Conservation (phyloP, 1,140 invertebrate genomes). For the Thaumetopoea pityocampa region DNA sequence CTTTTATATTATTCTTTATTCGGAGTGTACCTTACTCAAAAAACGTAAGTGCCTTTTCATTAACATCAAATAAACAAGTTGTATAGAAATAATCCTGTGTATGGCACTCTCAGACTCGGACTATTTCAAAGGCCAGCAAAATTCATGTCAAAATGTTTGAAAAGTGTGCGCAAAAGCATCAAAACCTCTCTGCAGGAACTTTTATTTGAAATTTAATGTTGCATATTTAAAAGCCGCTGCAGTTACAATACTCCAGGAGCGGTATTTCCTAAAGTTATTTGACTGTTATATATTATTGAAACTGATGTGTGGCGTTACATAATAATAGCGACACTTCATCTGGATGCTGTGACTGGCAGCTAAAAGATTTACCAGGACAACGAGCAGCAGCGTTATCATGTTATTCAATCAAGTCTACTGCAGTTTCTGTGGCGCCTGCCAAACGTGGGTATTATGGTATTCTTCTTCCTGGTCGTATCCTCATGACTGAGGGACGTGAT, state of each 20-base stretch:
- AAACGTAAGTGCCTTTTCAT: constrained; percentile 15
- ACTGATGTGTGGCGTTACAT: too few relatives aligned
- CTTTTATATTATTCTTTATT: too few relatives aligned
- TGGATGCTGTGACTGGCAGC: too few relatives aligned
- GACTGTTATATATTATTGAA: background rate
- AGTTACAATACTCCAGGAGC: constrained; percentile 18
- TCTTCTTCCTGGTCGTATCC: too few relatives aligned
- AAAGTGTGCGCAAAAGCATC: constrained; percentile 36
- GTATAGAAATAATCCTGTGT: constrained; percentile 3
- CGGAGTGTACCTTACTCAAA: too few relatives aligned
- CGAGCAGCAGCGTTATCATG: too few relatives aligned
- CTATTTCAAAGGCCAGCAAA: constrained; percentile 36
- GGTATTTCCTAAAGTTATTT: constrained; percentile 2
- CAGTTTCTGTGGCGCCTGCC: too few relatives aligned
- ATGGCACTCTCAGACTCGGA: constrained; percentile 13
- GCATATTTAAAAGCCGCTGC: constrained; percentile 34
- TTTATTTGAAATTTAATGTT: constrained; percentile 46
- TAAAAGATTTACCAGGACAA: too few relatives aligned
- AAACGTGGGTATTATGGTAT: too few relatives aligned
- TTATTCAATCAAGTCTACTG: too few relatives aligned
- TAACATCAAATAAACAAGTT: constrained; percentile 14
- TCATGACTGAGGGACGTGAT: too few relatives aligned
- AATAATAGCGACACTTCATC: too few relatives aligned
- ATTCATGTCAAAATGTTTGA: constrained; percentile 46
- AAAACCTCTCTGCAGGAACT: constrained; percentile 30